Evolutionary conservation across 2,797 vertebrate genomes (phyloP), one percentile per base, ranked within the genome.

Genomic region (Ceyx erithaca): DNA sequence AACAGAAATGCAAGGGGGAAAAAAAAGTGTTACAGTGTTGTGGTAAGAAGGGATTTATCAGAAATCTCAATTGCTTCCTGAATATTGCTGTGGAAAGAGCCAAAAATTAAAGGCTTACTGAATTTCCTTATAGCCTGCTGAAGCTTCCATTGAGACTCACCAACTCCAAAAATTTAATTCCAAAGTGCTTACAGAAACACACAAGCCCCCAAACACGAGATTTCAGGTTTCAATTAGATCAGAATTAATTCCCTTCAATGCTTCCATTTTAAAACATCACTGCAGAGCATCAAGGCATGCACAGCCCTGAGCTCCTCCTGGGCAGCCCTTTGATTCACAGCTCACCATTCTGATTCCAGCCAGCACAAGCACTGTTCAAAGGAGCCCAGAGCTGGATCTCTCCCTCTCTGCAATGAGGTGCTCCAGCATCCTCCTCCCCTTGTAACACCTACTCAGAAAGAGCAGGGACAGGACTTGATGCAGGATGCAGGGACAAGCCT

Each of bases 321-420:
- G 54, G 62, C 4, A 7, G 8, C 7, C 10, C 7, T 21, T 33
- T 0, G 0, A 55, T 22, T 48, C 43, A 41, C 0, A 69, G n/a
- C 28, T 78, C 37, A 54, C 25, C 11, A 37, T 28, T 78, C 25
- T 35, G 7, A 54, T 70, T 80, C 55, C 66, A 78, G 40, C 6
- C n/a, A 66, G 33, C 18, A 68, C 2, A 82, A 66, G 80, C 1
- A 31, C 18, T 13, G 9, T 45, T 26, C 30, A 76, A 61, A 73
- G 9, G 1, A 31, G 23, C 8, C 43, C 11, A 16, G 9, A 13
- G 17, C 35, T 77, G 30, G 10, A 63, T 49, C 33, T 20, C 45
- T 67, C 20, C n/a, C 23, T 51, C 18, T 85, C 75, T 70, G 15
- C 45, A 75, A 20, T 10, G 37, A 33, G 1, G 4, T 4, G 19